Conservation (phyloP, 2,888 invertebrate genomes). For the Adineta ricciae region DNA sequence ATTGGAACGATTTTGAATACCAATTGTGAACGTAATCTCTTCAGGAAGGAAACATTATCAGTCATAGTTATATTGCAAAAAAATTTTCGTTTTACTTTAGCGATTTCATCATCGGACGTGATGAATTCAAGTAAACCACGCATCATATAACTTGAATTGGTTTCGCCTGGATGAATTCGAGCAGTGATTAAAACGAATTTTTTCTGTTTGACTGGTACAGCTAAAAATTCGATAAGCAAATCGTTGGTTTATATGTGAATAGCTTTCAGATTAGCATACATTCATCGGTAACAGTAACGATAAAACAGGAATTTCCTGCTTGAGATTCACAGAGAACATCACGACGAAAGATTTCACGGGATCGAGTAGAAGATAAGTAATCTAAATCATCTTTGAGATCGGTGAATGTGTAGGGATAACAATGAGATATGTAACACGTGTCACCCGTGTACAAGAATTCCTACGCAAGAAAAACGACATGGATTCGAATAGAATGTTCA, state of each 20-base stretch:
- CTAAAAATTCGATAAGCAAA: neutral
- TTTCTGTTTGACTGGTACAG: constrained; percentile 37
- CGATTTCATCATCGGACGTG: constrained; percentile 35
- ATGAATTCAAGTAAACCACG: constrained; percentile 65
- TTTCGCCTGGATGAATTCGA: constrained; percentile 85
- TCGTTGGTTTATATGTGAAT: neutral
- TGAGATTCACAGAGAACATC: constrained; percentile 47
- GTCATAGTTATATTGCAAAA: neutral
- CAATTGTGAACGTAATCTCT: constrained; percentile 76
- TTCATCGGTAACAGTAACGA: constrained; percentile 47
- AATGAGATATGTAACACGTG: constrained; percentile 77
- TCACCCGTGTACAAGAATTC: constrained; percentile 62
- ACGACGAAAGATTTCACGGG: constrained; percentile 40
- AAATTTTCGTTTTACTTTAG: constrained; percentile 42
- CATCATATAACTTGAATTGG: constrained; percentile 91
- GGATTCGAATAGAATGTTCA: neutral
- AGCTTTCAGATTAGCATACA: constrained; percentile 37
- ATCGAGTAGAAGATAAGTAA: constrained; percentile 38
- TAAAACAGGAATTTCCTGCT: constrained; percentile 49
- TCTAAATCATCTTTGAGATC: constrained; percentile 60
- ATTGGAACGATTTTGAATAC: constrained; percentile 90
- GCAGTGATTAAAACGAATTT: constrained; percentile 65
- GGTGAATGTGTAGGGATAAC: constrained; percentile 86
- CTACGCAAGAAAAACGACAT: too few species aligned
- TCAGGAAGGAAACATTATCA: constrained; percentile 39